These are phyloP conservation scores for Prolemur simus DNA, from an alignment of 2,113 vertebrate genomes.

Conservation along the genomic window DNA sequence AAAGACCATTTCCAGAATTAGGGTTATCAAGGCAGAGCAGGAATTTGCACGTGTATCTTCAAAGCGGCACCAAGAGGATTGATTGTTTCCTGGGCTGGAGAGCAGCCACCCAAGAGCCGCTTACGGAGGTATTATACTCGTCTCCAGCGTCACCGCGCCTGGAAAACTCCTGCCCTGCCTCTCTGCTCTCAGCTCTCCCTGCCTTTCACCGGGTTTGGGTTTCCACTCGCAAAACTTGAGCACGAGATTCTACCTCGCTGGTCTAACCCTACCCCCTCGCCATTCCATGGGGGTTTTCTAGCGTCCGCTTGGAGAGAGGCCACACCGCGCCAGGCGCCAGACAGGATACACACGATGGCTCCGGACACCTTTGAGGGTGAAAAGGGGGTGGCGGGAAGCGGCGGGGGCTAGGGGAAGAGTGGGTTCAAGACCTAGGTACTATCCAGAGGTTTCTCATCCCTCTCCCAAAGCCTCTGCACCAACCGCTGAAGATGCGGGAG, in stretches of 20 bases:
- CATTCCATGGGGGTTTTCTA: not conserved
- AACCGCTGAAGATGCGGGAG: not conserved
- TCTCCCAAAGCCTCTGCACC: not conserved
- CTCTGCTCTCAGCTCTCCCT: not conserved
- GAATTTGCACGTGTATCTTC: not conserved
- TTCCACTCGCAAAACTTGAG: not conserved
- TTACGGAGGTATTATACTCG: fast-evolving
- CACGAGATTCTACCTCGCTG: not conserved
- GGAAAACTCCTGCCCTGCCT: not conserved
- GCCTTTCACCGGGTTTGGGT: not conserved
- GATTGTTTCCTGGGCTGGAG: not conserved
- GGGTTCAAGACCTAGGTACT: not conserved
- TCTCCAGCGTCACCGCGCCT: not conserved
- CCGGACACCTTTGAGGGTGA: not conserved
- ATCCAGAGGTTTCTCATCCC: not conserved
- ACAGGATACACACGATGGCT: not conserved
- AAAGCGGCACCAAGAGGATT: not conserved
- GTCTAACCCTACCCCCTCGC: not conserved
- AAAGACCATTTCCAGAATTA: slow-evolving; percentile 19
- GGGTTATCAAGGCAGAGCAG: not conserved
- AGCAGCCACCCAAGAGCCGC: not conserved
- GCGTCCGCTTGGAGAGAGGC: not conserved
- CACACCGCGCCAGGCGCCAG: not conserved
- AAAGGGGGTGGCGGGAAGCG: not conserved
- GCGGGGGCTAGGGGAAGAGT: too few relatives aligned